Evolutionary conservation across 2,888 invertebrate genomes (phyloP), one percentile per base, ranked within the genome.

Genomic region (Acrobasis suavella): DNA sequence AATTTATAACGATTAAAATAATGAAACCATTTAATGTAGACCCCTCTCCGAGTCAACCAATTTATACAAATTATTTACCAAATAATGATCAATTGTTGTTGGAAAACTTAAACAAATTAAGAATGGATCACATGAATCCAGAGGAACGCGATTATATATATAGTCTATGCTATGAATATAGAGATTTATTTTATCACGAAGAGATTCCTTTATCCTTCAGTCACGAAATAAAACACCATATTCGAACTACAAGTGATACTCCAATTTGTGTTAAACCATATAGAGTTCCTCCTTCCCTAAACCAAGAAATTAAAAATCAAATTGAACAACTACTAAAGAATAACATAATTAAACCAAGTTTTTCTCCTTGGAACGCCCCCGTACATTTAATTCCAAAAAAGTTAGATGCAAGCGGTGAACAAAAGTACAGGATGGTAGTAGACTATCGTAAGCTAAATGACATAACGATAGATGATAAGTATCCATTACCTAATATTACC

Each of bases 221-320:
- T 3, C 71, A 78, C 50, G 56, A 71, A 14, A 67, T 81, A 1
- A 76, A 76, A 69, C 85, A 85, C 14, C 62, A 76, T 64, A 75
- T 86, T n/a, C 71, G 69, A 60, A 7, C 72, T n/a, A 65, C 71
- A 2, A 71, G 69, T 9, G 37, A 65, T 10, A 67, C 63, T 54
- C 69, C 76, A 0, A 71, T 76, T 5, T 74, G 56, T 37, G 70
- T 75, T 0, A 60, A 63, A 50, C 64, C 59, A 46, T 68, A 71
- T 63, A 67, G 71, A 39, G 65, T 65, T 52, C 56, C 70, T 1
- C 69, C 69, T 0, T 10, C 60, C 62, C 71, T 72, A 64, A 59
- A 58, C 9, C 10, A 51, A 22, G 73, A 73, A 67, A 71, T 70
- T 12, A 54, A 67, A n/a, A 68, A 65, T 14, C 70, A 73, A 60